These are phyloP conservation scores for Drosophila neocordata DNA, from an alignment of 1,140 invertebrate genomes.

Conservation along the genomic window DNA sequence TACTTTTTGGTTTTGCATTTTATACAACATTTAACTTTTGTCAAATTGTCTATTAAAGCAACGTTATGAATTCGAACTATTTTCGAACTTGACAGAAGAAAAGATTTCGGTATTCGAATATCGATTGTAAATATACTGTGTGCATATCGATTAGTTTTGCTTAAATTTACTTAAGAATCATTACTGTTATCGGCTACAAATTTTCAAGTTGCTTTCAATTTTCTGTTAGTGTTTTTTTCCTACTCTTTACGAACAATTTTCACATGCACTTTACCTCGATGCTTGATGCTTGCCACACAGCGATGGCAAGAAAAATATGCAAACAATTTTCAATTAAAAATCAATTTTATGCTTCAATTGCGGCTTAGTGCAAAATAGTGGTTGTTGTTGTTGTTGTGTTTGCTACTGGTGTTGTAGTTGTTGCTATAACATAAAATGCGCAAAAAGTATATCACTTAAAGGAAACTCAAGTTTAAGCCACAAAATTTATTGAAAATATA, in stretches of 20 bases:
- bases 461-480: slow-evolving; percentile 39
- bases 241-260: slow-evolving; percentile 22
- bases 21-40: too few relatives aligned
- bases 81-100: too few relatives aligned
- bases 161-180: background rate
- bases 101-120: too few relatives aligned
- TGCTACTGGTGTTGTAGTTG: slow-evolving; percentile 18
- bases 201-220: background rate
- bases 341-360: slow-evolving; percentile 81
- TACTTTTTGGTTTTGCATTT: too few relatives aligned
- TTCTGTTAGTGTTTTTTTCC: background rate
- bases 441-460: slow-evolving; percentile 40
- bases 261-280: slow-evolving; percentile 44
- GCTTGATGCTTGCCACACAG: slow-evolving; percentile 13
- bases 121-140: too few relatives aligned
- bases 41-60: too few relatives aligned
- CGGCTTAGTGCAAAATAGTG: slow-evolving; percentile 72
- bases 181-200: background rate
- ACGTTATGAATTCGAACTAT: too few relatives aligned
- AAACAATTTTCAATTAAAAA: slow-evolving; percentile 81
- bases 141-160: background rate
- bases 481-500: slow-evolving; percentile 51
- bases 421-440: slow-evolving; percentile 40
- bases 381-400: slow-evolving; percentile 37
- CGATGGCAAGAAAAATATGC: slow-evolving; percentile 60